These are phyloP conservation scores for Lottia scabra DNA, from an alignment of 2,888 invertebrate species.

Conservation along the genomic window DNA sequence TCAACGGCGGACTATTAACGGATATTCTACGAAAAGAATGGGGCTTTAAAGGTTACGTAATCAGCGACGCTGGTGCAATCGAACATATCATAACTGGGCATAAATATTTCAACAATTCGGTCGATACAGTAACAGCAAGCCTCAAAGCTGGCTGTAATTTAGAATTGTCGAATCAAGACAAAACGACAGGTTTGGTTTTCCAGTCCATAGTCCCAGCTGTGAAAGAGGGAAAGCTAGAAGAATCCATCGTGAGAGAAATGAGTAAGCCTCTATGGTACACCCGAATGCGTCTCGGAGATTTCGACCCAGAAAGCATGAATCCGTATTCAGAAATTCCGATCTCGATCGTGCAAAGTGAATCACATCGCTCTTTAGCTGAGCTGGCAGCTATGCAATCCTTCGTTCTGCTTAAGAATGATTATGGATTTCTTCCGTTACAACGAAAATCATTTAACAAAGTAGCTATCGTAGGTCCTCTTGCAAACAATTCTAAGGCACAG, in stretches of 20 bases:
- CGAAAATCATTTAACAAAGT: not conserved
- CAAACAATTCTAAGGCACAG: conserved; percentile 48
- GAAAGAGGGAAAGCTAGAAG: conserved; percentile 36
- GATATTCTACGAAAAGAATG: conserved; percentile 42
- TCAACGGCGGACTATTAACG: conserved; percentile 39
- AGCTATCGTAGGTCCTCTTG: conserved; percentile 63
- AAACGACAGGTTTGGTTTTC: not conserved
- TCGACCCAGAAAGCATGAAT: conserved; percentile 53
- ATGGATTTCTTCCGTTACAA: conserved; percentile 34
- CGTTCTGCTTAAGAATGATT: conserved; percentile 51
- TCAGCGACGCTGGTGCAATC: conserved; percentile 46
- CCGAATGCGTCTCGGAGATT: conserved; percentile 50
- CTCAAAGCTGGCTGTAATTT: conserved; percentile 28
- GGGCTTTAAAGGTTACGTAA: conserved; percentile 45
- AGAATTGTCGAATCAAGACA: conserved; percentile 5
- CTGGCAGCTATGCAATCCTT: conserved; percentile 51
- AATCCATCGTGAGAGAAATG: conserved; percentile 30
- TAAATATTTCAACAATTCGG: conserved; percentile 21
- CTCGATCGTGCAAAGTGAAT: conserved; percentile 38
- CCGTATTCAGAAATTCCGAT: conserved; percentile 47
- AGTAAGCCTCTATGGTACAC: conserved; percentile 47
- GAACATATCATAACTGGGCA: conserved; percentile 28
- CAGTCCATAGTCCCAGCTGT: conserved; percentile 39
- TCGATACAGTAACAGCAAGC: conserved; percentile 21
- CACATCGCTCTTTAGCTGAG: conserved; percentile 37